Conservation (phyloP, 2,888 invertebrate species). For the Cantharis lateralis region DNA sequence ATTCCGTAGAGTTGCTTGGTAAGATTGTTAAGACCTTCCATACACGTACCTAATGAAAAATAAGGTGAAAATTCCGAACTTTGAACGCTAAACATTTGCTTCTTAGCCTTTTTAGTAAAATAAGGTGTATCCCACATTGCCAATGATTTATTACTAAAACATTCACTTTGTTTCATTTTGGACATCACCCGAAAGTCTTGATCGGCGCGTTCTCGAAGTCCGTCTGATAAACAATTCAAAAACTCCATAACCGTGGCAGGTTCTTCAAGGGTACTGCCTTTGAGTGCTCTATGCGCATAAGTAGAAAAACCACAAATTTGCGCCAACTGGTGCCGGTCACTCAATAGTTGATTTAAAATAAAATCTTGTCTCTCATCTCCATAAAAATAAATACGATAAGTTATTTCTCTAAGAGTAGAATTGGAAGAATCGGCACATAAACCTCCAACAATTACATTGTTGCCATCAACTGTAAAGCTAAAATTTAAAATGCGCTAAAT, state of each 20-base stretch:
- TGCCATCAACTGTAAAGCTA: constrained; percentile 69
- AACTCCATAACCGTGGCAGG: constrained; percentile 81
- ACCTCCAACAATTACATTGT: constrained; percentile 76
- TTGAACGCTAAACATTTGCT: constrained; percentile 69
- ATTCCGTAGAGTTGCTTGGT: constrained; percentile 84
- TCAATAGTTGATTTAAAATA: constrained; percentile 73
- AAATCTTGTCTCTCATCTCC: constrained; percentile 78
- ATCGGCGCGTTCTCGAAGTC: constrained; percentile 70
- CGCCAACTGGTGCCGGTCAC: constrained; percentile 79
- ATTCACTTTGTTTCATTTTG: constrained; percentile 67
- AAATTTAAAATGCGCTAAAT: constrained; percentile 45
- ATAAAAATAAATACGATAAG: constrained; percentile 83
- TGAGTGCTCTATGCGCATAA: constrained; percentile 87
- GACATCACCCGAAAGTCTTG: constrained; percentile 79
- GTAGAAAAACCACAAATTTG: constrained; percentile 86
- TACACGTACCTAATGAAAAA: constrained; percentile 91
- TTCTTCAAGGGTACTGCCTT: constrained; percentile 83
- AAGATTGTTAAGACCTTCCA: constrained; percentile 95
- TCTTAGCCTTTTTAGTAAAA: constrained; percentile 76
- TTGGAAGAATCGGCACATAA: constrained; percentile 83
- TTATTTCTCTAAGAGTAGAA: constrained; percentile 81
- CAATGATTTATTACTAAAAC: constrained; percentile 44
- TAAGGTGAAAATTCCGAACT: constrained; percentile 79
- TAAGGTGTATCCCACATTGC: constrained; percentile 89
- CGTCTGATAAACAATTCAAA: constrained; percentile 73